Base-by-base conservation (phyloP, 2,113 vertebrate species). In the Progne subis region DNA sequence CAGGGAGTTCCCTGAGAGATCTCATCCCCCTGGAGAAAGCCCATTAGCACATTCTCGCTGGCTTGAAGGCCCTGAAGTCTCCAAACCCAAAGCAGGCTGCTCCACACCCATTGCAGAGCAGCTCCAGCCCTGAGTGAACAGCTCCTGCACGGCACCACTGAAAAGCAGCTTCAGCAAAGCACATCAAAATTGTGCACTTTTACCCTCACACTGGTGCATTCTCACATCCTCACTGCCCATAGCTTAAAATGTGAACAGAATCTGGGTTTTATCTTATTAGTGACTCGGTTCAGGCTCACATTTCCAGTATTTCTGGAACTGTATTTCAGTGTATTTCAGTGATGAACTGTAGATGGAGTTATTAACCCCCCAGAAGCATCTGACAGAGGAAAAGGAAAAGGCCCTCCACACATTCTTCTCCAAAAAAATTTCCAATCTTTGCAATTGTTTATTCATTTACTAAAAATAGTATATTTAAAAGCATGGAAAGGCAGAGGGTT, bases 301-400 rank as follows among this genome's bases (percentile, higher is more conserved):
- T 49, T 80, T 53, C 76, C 68, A 39, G 14, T 14, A 31, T 34
- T 69, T 85, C 55, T 88, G 47, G 68, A 95, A 83, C 90, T 92
- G n/a, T n/a, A n/a, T n/a, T n/a, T n/a, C n/a, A n/a, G n/a, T n/a
- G n/a, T n/a, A 85, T 97, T 98, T 96, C 97, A 39, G 3, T 18
- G 32, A 88, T 84, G 93, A 93, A 94, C 97, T 96, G 90, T 97
- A 98, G 97, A 82, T 98, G 97, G 97, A 77, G 97, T 95, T 96
- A 92, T 96, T 82, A 93, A 92, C 74, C 86, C 90, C 95, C 88
- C 61, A 88, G 94, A 96, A 60, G 32, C 41, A n/a, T 39, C 44
- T 24, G 34, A 47, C 17, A 87, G 90, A 72, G 44, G n/a, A 85
- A 95, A 90, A 84, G 63, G 37, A 76, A 89, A 95, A 80, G 70